Percentiles rank a stretch among this genome's conserved stretches.
These are phyloP conservation scores for Glossophaga mutica DNA, from an alignment of 2,797 vertebrate species.

Conservation along the genomic window DNA sequence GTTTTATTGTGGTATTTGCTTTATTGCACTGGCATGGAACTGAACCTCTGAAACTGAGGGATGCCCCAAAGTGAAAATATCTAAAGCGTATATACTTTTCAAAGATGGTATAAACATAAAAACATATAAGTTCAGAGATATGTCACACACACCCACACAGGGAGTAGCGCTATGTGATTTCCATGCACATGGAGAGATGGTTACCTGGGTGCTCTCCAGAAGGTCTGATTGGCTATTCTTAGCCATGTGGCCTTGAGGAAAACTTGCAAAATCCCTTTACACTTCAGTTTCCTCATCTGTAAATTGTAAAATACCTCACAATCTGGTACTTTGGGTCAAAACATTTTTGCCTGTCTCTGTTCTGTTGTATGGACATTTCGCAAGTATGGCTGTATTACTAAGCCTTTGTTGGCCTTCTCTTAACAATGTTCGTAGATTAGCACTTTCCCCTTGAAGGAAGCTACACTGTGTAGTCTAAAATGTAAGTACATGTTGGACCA, in stretches of 20 bases:
- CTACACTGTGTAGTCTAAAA: background rate
- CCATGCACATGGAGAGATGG: no score
- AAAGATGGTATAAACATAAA: background rate
- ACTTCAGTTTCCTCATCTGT: background rate
- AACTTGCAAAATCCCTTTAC: background rate
- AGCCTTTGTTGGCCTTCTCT: background rate
- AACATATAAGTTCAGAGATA: background rate
- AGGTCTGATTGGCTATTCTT: background rate
- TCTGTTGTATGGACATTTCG: background rate
- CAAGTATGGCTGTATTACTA: background rate
- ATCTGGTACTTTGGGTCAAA: background rate
- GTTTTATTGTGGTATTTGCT: background rate
- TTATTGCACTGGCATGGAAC: background rate
- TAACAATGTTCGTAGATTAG: background rate
- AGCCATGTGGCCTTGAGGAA: background rate
- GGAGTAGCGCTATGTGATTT: background rate
- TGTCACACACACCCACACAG: background rate
- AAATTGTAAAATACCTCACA: background rate
- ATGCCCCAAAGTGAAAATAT: constrained; percentile 76
- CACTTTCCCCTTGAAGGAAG: background rate
- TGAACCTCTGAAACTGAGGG: background rate
- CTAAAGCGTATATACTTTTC: background rate
- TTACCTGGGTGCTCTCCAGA: background rate
- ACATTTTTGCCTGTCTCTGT: background rate
- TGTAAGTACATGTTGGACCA: background rate